A percentile compares a stretch with the other conserved stretches of the same genome.
Conservation (phyloP, 2,888 invertebrate genomes). For the Lasioglossum zephyrum region DNA sequence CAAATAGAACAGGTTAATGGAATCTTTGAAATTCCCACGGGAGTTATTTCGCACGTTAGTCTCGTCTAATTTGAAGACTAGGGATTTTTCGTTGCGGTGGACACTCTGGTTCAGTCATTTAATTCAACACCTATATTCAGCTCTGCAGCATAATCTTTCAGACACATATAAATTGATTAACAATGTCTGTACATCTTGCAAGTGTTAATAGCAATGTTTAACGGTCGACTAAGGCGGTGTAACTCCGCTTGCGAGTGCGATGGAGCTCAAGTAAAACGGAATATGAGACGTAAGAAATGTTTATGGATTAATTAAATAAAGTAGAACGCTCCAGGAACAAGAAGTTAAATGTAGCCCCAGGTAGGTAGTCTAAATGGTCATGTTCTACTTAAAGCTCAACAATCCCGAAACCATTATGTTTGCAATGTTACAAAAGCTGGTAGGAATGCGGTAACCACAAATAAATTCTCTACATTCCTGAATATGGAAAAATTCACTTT, state of each 20-base stretch:
- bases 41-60: not conserved
- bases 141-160: not conserved
- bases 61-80: not conserved
- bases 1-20: constrained; percentile 10
- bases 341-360: not conserved
- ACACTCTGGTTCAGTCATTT: not conserved
- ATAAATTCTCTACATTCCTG: not conserved
- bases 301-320: constrained; percentile 4
- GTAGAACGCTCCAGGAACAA: not conserved
- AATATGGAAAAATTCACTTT: not conserved
- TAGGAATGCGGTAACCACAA: not conserved
- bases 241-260: not conserved
- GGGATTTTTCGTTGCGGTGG: not conserved
- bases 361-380: not conserved
- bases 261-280: not conserved
- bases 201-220: not conserved
- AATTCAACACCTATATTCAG: not conserved
- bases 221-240: not conserved
- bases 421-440: not conserved
- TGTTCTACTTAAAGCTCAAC: not conserved
- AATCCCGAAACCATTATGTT: not conserved
- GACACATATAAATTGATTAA: not conserved
- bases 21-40: not conserved
- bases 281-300: not conserved
- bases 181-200: not conserved